A percentile compares a stretch with the other conserved stretches of the same genome.
phyloP scores from a whole-genome alignment of 2,113 vertebrate species.

The Carollia perspicillata region DNA sequence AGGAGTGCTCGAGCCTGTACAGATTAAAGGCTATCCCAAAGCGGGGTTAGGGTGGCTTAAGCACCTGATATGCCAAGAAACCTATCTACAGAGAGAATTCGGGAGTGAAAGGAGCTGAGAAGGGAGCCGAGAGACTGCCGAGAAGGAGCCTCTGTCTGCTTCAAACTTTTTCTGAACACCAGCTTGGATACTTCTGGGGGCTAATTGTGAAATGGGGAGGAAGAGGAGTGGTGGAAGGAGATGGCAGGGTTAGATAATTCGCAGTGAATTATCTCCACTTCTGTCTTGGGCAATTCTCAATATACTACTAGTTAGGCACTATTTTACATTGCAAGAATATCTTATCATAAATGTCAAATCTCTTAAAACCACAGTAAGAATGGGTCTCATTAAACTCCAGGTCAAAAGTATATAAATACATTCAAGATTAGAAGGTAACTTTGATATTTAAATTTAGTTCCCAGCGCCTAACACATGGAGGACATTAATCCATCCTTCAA shows the following conservation, averaged over 20 bases:
- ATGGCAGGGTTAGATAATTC: not conserved
- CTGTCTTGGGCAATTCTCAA: not conserved
- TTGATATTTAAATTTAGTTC: not conserved
- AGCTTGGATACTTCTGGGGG: not conserved
- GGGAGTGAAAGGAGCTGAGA: fast-evolving
- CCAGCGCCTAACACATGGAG: not conserved
- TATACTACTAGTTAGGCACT: not conserved
- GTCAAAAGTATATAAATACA: not conserved
- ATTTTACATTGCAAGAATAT: not conserved
- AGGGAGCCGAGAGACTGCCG: not conserved
- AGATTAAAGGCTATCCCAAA: not conserved
- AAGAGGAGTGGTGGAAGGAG: fast-evolving
- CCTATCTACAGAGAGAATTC: not conserved
- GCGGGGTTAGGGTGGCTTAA: not conserved
- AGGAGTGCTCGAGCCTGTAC: not conserved
- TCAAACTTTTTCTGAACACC: not conserved
- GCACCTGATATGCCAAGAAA: not conserved
- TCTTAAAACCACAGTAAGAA: slow-evolving; percentile 37
- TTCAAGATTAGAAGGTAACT: not conserved
- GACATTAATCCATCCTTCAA: not conserved
- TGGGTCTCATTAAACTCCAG: not conserved
- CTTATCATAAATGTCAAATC: slow-evolving; percentile 20
- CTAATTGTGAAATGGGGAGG: not conserved
- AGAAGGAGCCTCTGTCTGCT: not conserved
- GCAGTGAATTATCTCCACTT: not conserved